A percentile compares a stretch with the other conserved stretches of the same genome.
Conservation (phyloP, 2,113 vertebrate genomes). For the Laterallus jamaicensis region DNA sequence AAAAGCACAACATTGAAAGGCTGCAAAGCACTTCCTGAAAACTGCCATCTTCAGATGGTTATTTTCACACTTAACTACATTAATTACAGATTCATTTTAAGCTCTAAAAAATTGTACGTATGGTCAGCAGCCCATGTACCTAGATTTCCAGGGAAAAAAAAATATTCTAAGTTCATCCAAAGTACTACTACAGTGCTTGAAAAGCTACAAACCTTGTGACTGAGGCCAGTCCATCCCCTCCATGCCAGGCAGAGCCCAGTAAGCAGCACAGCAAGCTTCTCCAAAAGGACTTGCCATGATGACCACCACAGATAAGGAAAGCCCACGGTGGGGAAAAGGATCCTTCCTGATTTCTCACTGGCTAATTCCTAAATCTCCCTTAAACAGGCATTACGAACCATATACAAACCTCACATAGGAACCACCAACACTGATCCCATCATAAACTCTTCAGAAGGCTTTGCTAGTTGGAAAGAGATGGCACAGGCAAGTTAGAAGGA, state of each 20-base stretch:
- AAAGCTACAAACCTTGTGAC: conserved; percentile 10
- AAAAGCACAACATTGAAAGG: not conserved
- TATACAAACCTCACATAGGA: not conserved
- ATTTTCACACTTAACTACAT: not conserved
- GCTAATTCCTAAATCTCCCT: conserved; percentile 1
- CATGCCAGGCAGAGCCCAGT: not conserved
- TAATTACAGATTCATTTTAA: conserved; percentile 6
- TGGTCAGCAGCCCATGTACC: conserved; percentile 23
- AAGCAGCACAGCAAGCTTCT: not conserved
- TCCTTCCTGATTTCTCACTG: not conserved
- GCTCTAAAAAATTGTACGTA: not conserved
- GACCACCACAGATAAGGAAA: not conserved
- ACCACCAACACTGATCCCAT: not conserved
- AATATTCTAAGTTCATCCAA: conserved; percentile 30
- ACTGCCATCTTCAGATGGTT: not conserved
- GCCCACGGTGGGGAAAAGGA: conserved; percentile 23
- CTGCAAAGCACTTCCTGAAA: not conserved
- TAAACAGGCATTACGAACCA: not conserved
- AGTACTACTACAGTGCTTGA: conserved; percentile 31
- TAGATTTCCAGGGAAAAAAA: not conserved
- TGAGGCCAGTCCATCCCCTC: not conserved
- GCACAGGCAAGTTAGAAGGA: not conserved
- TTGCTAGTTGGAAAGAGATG: not conserved
- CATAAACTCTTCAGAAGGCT: not conserved
- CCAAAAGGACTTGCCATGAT: not conserved